Evolutionary conservation across 2,797 vertebrate species (phyloP), one percentile per base, ranked within the genome.

Genomic region (Enteromius afrohamiltoni): DNA sequence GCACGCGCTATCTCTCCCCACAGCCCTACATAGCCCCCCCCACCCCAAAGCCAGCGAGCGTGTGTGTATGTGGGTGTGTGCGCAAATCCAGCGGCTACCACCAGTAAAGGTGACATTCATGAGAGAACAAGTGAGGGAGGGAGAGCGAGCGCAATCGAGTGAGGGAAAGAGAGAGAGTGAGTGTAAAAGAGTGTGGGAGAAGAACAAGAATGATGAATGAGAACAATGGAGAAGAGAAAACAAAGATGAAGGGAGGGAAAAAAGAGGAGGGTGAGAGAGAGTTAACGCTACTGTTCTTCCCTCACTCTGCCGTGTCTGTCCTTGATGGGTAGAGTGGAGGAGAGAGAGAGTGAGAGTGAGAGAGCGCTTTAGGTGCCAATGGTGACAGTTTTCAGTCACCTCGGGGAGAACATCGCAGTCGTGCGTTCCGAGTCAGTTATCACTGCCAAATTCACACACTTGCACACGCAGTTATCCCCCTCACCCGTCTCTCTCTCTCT

Each of bases 81-180:
- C 69, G 83, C 75, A 88, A 93, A 93, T 93, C 92, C 93, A 93
- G 92, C 92, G 92, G 92, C 93, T 91, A 91, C 93, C 93, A 93
- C 93, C 94, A 93, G 93, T 93, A 95, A 94, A 94, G 94, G 94
- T 95, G 94, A 95, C 94, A 95, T 95, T 95, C 95, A 94, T 93
- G 91, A 93, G 91, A 90, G 90, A 90, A 90, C 86, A 90, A 86
- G 90, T 85, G 85, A 86, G 87, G 77, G 89, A 86, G 82, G 82
- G 79, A 83, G 85, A 82, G 82, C 31, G 74, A 68, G 73, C 31
- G 67, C 14, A 60, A 55, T 79, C 60, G 75, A 80, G 47, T 73
- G 86, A 81, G 51, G 13, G 82, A 29, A 69, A 65, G 49, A 51
- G 58, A 73, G 74, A 26, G 69, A 67, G 60, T 53, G 67, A 73